phyloP scores from a whole-genome alignment of 1,140 invertebrate species.

The Philotrypesis tridentata region DNA sequence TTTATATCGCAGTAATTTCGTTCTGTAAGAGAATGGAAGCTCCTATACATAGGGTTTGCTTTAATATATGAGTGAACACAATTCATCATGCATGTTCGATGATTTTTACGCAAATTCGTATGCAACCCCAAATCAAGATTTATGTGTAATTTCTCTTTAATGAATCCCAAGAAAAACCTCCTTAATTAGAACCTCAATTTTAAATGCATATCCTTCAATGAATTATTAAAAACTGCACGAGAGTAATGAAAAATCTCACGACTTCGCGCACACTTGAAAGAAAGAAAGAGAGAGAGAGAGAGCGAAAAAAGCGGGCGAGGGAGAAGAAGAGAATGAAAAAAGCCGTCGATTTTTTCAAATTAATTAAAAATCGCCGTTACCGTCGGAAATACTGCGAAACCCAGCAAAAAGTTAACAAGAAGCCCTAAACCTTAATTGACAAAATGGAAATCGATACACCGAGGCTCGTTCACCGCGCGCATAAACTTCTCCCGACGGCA shows the following conservation, averaged over 20 bases:
- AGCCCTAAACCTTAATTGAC: not conserved
- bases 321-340: not conserved
- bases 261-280: no score
- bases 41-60: not conserved
- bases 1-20: slow-evolving; percentile 21
- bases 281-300: no score
- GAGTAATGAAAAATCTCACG: not conserved
- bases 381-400: not conserved
- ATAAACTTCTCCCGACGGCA: slow-evolving; percentile 29
- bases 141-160: not conserved
- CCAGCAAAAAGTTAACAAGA: slow-evolving; percentile 1
- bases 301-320: no score
- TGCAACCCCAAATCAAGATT: not conserved
- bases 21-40: not conserved
- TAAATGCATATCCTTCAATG: not conserved
- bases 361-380: not conserved
- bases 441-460: slow-evolving; percentile 11
- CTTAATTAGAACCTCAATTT: not conserved
- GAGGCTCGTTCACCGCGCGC: not conserved
- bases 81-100: not conserved
- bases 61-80: not conserved
- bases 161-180: not conserved
- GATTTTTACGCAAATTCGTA: not conserved
- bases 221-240: not conserved
- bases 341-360: not conserved